Conservation (phyloP, 2,797 vertebrate species). For the Micropoecilia bifurca region DNA sequence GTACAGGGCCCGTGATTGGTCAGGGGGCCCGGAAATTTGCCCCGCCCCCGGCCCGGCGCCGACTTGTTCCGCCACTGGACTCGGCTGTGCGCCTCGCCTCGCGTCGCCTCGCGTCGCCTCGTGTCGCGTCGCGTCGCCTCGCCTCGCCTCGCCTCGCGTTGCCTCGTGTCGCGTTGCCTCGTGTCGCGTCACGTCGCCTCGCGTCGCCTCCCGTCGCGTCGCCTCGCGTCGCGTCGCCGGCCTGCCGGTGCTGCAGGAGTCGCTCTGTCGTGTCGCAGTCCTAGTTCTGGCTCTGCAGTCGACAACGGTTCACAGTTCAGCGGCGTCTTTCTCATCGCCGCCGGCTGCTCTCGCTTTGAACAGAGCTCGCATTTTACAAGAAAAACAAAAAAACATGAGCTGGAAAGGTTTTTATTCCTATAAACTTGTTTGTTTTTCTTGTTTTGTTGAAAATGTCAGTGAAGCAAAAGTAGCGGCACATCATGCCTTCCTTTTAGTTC, state of each 20-base stretch:
- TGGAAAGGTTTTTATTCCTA: not conserved
- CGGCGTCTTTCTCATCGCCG: constrained; percentile 11
- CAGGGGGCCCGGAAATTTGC: too few species aligned
- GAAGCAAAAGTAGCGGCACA: constrained; percentile 1
- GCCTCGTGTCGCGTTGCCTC: too few species aligned
- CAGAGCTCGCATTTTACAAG: not conserved
- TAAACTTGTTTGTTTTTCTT: not conserved
- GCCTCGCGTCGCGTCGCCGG: not conserved
- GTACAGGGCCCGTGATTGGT: too few species aligned
- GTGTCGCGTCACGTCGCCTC: too few species aligned
- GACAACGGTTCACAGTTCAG: constrained; percentile 26
- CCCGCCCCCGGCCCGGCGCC: too few species aligned
- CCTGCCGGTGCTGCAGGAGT: constrained; percentile 25
- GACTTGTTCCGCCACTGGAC: too few species aligned
- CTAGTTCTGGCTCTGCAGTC: constrained; percentile 29
- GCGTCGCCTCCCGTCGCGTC: too few species aligned
- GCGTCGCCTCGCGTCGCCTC: too few species aligned
- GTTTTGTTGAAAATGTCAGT: not conserved
- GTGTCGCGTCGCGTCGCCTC: too few species aligned
- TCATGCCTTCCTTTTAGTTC: constrained; percentile 24
- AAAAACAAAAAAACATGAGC: not conserved
- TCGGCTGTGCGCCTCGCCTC: too few species aligned
- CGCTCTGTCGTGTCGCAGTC: constrained; percentile 25
- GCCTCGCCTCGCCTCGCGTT: too few species aligned
- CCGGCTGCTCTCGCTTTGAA: not conserved